Percentiles rank a stretch among this genome's conserved stretches.
These are phyloP conservation scores for Trachelipus rathkii DNA, from an alignment of 1,140 invertebrate species.

Conservation along the genomic window DNA sequence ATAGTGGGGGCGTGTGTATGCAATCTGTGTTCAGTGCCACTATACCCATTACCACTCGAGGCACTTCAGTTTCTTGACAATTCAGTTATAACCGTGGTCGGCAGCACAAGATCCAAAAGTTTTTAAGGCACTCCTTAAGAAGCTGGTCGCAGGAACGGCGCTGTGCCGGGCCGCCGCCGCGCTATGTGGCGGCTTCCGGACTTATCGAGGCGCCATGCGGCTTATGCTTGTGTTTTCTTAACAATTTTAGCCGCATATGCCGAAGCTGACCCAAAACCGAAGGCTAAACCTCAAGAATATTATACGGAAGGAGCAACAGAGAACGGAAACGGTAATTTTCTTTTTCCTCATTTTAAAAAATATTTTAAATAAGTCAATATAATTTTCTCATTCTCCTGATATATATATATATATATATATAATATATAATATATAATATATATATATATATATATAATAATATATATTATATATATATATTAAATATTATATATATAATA, in stretches of 20 bases:
- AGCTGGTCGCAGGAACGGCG: constrained; percentile 2
- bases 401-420: no score
- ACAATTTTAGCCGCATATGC: background rate
- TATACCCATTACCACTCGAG: background rate
- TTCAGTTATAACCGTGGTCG: background rate
- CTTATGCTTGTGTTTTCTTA: background rate
- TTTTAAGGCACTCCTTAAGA: background rate
- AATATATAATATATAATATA: no score
- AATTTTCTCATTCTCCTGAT: no score
- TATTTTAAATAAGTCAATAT: no score
- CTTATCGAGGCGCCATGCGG: background rate
- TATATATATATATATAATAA: no score
- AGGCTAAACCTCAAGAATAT: constrained; percentile 1
- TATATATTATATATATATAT: no score
- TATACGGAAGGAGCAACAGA: background rate
- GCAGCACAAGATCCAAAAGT: background rate
- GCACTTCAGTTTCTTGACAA: background rate
- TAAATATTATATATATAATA: no score
- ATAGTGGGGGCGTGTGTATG: constrained; percentile 1
- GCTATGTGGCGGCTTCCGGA: constrained; percentile 5
- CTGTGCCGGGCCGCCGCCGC: constrained; percentile 6
- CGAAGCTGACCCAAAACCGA: constrained; percentile 2
- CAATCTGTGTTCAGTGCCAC: background rate
- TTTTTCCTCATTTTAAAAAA: no score
- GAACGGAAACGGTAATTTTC: no score